Evolutionary conservation across 35 echinoderm and acorn worm genomes (phyloP).

Genomic region (Chiridota heheva): DNA sequence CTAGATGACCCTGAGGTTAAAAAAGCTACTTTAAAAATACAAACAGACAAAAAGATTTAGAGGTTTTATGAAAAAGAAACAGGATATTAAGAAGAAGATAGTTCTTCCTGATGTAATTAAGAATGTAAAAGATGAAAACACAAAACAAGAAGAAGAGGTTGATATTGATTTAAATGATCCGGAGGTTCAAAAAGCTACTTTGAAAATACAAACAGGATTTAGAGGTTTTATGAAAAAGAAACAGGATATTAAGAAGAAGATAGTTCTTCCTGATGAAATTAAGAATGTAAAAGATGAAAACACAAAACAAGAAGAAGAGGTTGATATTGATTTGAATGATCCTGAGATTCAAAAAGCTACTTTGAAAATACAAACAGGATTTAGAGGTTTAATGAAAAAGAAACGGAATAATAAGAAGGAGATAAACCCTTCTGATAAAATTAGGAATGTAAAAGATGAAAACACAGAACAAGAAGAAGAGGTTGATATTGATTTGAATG

Average conservation of each 20-base stretch:
- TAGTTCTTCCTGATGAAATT: too few species aligned
- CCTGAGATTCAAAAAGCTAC: too few species aligned
- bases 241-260: not conserved
- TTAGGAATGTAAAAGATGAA: not conserved
- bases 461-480: not conserved
- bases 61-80: too few species aligned
- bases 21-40: too few species aligned
- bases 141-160: slow-evolving; percentile 64
- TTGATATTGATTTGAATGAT: not conserved
- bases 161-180: slow-evolving; percentile 77
- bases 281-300: too few species aligned
- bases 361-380: too few species aligned
- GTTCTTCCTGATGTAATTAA: too few species aligned
- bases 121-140: slow-evolving; percentile 35
- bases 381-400: not conserved
- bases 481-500: slow-evolving; percentile 87
- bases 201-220: slow-evolving; percentile 78
- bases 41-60: too few species aligned
- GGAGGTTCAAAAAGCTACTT: slow-evolving; percentile 76
- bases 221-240: slow-evolving; percentile 30
- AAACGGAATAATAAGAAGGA: not conserved
- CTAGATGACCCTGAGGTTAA: slow-evolving; percentile 88
- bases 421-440: not conserved
- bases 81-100: too few species aligned
- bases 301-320: not conserved